Evolutionary conservation across 2,888 invertebrate species (phyloP).

Genomic region (Hydropsyche betteni): DNA sequence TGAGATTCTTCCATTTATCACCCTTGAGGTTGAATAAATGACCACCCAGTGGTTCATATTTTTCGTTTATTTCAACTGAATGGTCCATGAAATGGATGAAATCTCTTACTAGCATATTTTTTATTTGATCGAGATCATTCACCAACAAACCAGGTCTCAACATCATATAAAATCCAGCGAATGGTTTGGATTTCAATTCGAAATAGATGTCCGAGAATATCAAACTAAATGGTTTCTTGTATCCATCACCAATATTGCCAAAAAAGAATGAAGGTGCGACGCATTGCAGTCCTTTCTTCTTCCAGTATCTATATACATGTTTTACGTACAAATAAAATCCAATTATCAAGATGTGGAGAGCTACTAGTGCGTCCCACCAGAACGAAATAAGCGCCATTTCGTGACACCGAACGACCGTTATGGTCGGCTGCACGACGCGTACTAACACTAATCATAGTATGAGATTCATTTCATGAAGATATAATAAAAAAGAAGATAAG

Average conservation of each 20-base stretch:
- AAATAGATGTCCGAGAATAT: neutral
- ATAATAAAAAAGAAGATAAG: too few species aligned
- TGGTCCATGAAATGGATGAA: slow-evolving; percentile 73
- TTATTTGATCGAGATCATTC: slow-evolving; percentile 70
- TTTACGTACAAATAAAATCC: neutral
- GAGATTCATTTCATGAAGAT: neutral
- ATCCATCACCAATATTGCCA: neutral
- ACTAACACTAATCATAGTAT: too few species aligned
- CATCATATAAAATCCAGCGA: slow-evolving; percentile 71
- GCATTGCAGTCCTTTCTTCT: neutral
- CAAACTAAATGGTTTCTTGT: neutral
- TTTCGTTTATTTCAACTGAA: slow-evolving; percentile 55
- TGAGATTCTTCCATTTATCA: slow-evolving; percentile 65
- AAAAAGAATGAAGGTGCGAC: neutral
- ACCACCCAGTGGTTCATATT: slow-evolving; percentile 55
- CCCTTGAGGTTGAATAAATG: slow-evolving; percentile 60
- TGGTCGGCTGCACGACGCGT: too few species aligned
- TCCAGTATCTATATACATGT: neutral
- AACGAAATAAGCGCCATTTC: neutral
- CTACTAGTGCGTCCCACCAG: neutral
- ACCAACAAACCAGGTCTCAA: slow-evolving; percentile 70
- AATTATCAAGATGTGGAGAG: too few species aligned
- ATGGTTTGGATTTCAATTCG: slow-evolving; percentile 56
- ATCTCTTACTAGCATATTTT: slow-evolving; percentile 69
- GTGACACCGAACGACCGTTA: too few species aligned